Conservation (phyloP, 2,113 vertebrate species). For the Mormyrus lacerda region DNA sequence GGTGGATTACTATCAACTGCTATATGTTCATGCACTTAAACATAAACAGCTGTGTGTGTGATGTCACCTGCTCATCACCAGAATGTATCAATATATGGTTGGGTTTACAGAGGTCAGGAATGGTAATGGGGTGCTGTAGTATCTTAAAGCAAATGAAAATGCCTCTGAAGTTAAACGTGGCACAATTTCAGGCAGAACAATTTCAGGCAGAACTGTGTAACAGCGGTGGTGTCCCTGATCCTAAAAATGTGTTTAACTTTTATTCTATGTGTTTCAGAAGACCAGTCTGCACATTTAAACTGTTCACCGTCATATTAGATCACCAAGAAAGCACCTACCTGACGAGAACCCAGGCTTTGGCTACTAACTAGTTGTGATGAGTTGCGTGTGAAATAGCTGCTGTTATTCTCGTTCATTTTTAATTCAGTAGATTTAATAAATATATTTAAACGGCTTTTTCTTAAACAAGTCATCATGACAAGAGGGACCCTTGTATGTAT, state of each 20-base stretch:
- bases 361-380: neutral
- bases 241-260: neutral
- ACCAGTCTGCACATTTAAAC: neutral
- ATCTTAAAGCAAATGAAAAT: neutral
- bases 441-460: neutral
- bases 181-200: neutral
- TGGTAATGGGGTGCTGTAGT: neutral
- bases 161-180: neutral
- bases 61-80: constrained; percentile 31
- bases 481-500: neutral
- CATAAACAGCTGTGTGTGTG: constrained; percentile 40
- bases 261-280: neutral
- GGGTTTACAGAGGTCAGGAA: neutral
- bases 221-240: neutral
- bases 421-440: neutral
- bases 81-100: neutral
- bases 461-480: neutral
- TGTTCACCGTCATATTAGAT: neutral
- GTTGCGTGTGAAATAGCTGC: neutral
- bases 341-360: neutral
- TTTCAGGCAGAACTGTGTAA: neutral
- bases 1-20: constrained; percentile 30
- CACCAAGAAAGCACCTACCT: neutral
- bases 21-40: constrained; percentile 30
- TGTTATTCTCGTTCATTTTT: neutral